phyloP scores from a whole-genome alignment of 2,888 invertebrate genomes.

The Cerastoderma edule region DNA sequence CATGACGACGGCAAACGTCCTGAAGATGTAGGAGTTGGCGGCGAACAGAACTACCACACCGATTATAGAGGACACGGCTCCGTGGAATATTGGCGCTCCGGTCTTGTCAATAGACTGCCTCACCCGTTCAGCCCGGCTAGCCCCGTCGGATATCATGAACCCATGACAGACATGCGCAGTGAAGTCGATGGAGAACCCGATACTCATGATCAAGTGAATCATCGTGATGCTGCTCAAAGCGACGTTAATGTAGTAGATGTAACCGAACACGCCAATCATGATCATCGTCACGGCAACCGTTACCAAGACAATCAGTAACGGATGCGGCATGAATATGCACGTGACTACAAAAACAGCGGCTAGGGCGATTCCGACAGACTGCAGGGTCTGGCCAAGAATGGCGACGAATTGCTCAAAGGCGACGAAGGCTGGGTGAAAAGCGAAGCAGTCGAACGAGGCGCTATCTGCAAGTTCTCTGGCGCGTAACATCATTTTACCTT shows the following conservation, averaged over 20 bases:
- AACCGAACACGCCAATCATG: slow-evolving; percentile 75
- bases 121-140: slow-evolving; percentile 46
- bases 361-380: slow-evolving; percentile 74
- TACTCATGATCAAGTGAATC: slow-evolving; percentile 77
- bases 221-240: slow-evolving; percentile 76
- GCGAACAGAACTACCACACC: slow-evolving; percentile 63
- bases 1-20: slow-evolving; percentile 30
- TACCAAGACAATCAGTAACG: slow-evolving; percentile 66
- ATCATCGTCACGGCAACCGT: slow-evolving; percentile 74
- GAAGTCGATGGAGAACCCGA: slow-evolving; percentile 78
- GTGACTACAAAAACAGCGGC: slow-evolving; percentile 74
- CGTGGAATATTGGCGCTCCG: slow-evolving; percentile 67
- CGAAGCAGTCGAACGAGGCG: slow-evolving; percentile 65
- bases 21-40: slow-evolving; percentile 46
- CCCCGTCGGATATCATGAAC: slow-evolving; percentile 56
- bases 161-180: slow-evolving; percentile 75
- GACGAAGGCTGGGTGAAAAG: slow-evolving; percentile 68
- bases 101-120: slow-evolving; percentile 55
- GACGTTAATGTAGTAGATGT: slow-evolving; percentile 61
- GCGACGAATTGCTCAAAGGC: slow-evolving; percentile 77
- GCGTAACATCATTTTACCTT: slow-evolving; percentile 71
- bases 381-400: slow-evolving; percentile 72
- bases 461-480: slow-evolving; percentile 67
- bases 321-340: slow-evolving; percentile 75
- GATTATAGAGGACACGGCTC: slow-evolving; percentile 66